These are phyloP conservation scores for Gila robusta DNA, from an alignment of 2,797 vertebrate species.

Conservation along the genomic window DNA sequence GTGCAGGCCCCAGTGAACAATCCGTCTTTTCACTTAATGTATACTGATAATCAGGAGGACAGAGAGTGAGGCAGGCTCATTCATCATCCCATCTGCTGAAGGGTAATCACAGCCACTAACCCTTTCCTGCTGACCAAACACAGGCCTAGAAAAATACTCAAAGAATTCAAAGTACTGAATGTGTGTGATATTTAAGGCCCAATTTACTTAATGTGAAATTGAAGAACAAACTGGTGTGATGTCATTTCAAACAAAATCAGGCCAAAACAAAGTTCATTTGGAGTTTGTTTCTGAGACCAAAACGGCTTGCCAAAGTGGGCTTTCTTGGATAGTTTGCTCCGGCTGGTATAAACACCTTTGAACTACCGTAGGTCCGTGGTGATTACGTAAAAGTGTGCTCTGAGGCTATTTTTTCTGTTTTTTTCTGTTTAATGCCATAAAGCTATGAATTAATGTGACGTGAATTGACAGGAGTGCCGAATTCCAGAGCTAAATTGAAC, in stretches of 20 bases:
- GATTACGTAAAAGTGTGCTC: no score
- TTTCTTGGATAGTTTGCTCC: neutral
- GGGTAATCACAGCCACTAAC: constrained; percentile 56
- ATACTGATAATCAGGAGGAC: constrained; percentile 66
- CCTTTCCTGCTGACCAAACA: constrained; percentile 52
- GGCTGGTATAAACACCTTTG: neutral
- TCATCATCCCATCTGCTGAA: constrained; percentile 58
- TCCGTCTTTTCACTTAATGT: constrained; percentile 65
- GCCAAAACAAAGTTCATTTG: neutral
- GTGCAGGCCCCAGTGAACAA: constrained; percentile 49
- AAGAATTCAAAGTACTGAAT: neutral
- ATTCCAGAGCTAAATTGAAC: neutral
- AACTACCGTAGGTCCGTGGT: neutral
- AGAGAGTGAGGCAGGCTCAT: constrained; percentile 54
- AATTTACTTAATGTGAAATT: neutral
- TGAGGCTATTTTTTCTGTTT: neutral
- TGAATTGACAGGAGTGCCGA: neutral
- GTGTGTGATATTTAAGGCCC: neutral
- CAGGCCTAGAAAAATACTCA: constrained; percentile 20
- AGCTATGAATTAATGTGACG: neutral
- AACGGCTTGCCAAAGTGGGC: neutral
- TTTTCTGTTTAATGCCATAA: neutral
- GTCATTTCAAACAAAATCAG: neutral
- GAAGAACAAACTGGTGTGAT: neutral
- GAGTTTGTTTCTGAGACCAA: neutral